Percentiles rank a stretch among this genome's conserved stretches.
These are phyloP conservation scores for Heliopora coerulea DNA, from an alignment of 92 coral and sea anemone genomes.

Conservation along the genomic window DNA sequence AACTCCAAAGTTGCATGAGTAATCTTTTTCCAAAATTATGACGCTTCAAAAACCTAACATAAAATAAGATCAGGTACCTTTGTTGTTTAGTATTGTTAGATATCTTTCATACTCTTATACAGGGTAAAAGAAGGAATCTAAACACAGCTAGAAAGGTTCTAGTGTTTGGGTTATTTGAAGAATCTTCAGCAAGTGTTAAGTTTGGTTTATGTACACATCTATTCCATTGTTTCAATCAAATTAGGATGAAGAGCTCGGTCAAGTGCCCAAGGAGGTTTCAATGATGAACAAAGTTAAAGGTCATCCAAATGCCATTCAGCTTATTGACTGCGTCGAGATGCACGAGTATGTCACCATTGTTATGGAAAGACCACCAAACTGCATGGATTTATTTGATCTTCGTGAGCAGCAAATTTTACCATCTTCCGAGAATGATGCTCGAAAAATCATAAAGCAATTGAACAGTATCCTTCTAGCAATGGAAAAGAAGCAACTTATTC, in stretches of 20 bases:
- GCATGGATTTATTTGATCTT: background rate
- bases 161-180: too few species aligned
- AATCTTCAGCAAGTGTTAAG: too few species aligned
- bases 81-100: too few species aligned
- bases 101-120: too few species aligned
- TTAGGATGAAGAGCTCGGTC: slow-evolving; percentile 17
- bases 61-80: too few species aligned
- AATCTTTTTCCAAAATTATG: too few species aligned
- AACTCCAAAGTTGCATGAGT: too few species aligned
- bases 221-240: too few species aligned
- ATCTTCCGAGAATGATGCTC: background rate
- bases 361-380: background rate
- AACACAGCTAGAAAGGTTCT: too few species aligned
- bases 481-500: slow-evolving; percentile 9
- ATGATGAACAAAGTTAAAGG: slow-evolving; percentile 1
- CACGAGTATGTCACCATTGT: background rate
- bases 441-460: background rate
- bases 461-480: background rate
- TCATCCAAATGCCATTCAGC: background rate
- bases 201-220: too few species aligned
- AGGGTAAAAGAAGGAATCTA: too few species aligned
- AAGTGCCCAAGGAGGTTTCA: slow-evolving; percentile 7
- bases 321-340: background rate
- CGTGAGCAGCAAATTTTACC: background rate
- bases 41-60: too few species aligned